These are phyloP conservation scores for Phoebastria nigripes DNA, from an alignment of 2,797 vertebrate genomes.

Conservation along the genomic window DNA sequence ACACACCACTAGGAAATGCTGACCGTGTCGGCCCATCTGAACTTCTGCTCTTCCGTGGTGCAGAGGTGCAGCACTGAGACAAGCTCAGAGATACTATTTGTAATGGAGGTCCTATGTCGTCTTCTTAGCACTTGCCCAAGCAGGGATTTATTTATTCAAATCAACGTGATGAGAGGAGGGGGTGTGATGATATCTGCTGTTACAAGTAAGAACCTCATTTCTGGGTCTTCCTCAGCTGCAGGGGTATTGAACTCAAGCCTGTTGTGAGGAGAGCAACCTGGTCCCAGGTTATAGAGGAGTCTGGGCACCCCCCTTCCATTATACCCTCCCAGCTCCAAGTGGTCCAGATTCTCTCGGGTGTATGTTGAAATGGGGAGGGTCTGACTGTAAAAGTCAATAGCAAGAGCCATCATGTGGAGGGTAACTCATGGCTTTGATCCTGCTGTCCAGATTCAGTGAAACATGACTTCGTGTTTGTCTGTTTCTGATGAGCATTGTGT, in stretches of 20 bases:
- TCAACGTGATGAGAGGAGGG: not conserved
- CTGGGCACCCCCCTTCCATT: not conserved
- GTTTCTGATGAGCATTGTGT: not conserved
- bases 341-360: not conserved
- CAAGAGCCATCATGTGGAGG: not conserved
- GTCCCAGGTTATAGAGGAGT: not conserved
- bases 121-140: not conserved
- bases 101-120: not conserved
- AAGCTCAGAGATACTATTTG: not conserved
- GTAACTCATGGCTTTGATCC: not conserved
- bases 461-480: not conserved
- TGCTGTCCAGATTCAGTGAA: not conserved
- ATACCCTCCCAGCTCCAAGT: not conserved
- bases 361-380: not conserved
- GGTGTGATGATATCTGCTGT: not conserved
- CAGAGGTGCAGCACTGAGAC: not conserved
- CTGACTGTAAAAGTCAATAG: not conserved
- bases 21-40: accelerated
- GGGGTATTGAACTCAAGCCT: not conserved
- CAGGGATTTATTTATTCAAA: not conserved
- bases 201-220: not conserved
- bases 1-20: not conserved
- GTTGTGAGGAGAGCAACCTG: not conserved
- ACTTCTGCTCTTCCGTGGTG: not conserved
- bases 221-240: not conserved